Evolutionary conservation across 2,888 invertebrate genomes (phyloP).

Genomic region (Caradrina kadenii): DNA sequence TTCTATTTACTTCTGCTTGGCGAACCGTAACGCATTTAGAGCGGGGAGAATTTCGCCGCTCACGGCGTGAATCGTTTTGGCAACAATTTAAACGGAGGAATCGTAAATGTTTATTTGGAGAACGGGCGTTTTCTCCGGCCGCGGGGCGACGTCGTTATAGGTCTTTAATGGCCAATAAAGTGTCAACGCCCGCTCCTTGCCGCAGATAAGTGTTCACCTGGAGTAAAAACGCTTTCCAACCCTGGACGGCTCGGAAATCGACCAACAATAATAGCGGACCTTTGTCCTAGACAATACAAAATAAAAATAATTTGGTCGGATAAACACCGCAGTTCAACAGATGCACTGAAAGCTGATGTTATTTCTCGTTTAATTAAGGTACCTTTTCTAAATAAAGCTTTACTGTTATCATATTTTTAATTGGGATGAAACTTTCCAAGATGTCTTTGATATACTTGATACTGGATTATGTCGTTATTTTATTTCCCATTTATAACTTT

Average conservation of each 20-base stretch:
- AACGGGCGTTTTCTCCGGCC: constrained; percentile 79
- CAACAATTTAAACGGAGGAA: constrained; percentile 87
- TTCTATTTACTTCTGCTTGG: constrained; percentile 87
- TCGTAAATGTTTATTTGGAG: constrained; percentile 89
- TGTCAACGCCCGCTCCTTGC: constrained; percentile 82
- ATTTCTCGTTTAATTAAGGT: constrained; percentile 9
- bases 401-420: constrained; percentile 33
- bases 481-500: background rate
- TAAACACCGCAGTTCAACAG: constrained; percentile 25
- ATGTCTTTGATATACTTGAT: background rate
- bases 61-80: constrained; percentile 85
- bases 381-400: constrained; percentile 19
- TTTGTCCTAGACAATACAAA: constrained; percentile 34
- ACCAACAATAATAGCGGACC: constrained; percentile 41
- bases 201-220: constrained; percentile 83
- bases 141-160: constrained; percentile 85
- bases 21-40: constrained; percentile 86
- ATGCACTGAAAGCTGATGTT: constrained; percentile 20
- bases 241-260: constrained; percentile 41
- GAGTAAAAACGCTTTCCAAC: constrained; percentile 66
- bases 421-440: constrained; percentile 15
- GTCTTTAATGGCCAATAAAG: constrained; percentile 88
- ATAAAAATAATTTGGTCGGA: constrained; percentile 32
- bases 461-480: constrained; percentile 1
- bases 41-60: constrained; percentile 77